A percentile compares a stretch with the other conserved stretches of the same genome.
Conservation (phyloP, 2,797 vertebrate species). For the Dendrocincla fuliginosa region DNA sequence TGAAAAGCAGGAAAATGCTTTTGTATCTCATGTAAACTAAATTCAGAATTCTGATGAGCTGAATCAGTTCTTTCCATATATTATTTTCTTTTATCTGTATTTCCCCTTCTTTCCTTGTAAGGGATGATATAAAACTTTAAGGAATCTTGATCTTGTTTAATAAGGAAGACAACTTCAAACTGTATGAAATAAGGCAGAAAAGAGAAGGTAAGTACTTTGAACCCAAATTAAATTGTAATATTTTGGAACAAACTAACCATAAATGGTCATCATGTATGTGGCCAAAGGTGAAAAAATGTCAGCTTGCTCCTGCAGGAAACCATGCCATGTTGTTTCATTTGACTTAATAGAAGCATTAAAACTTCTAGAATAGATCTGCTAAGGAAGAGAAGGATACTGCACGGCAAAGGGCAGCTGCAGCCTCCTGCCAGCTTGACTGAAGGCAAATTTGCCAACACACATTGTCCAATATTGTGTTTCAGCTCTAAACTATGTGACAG, state of each 20-base stretch:
- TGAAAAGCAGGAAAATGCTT: conserved; percentile 60
- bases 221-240: not conserved
- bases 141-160: not conserved
- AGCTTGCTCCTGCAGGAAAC: not conserved
- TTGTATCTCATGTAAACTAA: conserved; percentile 55
- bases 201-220: not conserved
- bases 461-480: not conserved
- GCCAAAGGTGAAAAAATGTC: not conserved
- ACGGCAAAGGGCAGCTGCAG: not conserved
- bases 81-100: conserved; percentile 41
- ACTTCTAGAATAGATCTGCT: not conserved
- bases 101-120: not conserved
- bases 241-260: not conserved
- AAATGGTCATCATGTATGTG: not conserved
- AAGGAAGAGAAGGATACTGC: not conserved
- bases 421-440: not conserved
- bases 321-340: not conserved
- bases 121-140: not conserved
- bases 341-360: not conserved
- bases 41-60: conserved; percentile 60
- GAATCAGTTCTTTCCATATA: conserved; percentile 45
- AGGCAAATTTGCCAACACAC: not conserved
- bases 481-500: not conserved
- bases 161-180: not conserved
- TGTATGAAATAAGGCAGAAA: not conserved